These are phyloP conservation scores for Odontophorus gujanensis DNA, from an alignment of 2,113 vertebrate species.

Conservation along the genomic window DNA sequence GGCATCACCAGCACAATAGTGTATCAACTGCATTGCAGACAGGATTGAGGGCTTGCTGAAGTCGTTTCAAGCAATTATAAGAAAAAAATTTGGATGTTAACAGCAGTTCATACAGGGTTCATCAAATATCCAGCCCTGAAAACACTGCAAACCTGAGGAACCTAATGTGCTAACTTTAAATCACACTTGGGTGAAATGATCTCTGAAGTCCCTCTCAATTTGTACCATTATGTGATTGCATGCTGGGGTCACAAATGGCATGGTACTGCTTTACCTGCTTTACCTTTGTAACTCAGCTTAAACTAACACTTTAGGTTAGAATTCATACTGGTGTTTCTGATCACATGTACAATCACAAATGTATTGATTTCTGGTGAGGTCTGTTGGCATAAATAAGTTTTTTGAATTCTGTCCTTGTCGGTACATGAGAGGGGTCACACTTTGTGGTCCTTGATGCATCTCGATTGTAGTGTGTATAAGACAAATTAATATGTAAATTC, in stretches of 20 bases:
- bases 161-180: background rate
- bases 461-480: background rate
- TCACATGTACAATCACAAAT: accelerated
- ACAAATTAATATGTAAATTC: background rate
- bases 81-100: background rate
- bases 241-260: background rate
- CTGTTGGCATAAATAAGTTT: background rate
- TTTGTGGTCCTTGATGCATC: background rate
- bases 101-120: background rate
- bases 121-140: background rate
- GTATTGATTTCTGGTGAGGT: background rate
- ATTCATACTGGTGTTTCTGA: background rate
- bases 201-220: background rate
- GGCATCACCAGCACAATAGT: background rate
- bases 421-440: background rate
- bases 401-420: background rate
- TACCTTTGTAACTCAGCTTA: background rate
- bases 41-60: background rate
- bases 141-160: background rate
- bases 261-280: too few relatives aligned
- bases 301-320: background rate
- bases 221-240: background rate
- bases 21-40: background rate
- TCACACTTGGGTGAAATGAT: background rate
- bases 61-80: background rate